These are phyloP conservation scores for Pygoscelis adeliae DNA, from an alignment of 2,113 vertebrate genomes.

Conservation along the genomic window DNA sequence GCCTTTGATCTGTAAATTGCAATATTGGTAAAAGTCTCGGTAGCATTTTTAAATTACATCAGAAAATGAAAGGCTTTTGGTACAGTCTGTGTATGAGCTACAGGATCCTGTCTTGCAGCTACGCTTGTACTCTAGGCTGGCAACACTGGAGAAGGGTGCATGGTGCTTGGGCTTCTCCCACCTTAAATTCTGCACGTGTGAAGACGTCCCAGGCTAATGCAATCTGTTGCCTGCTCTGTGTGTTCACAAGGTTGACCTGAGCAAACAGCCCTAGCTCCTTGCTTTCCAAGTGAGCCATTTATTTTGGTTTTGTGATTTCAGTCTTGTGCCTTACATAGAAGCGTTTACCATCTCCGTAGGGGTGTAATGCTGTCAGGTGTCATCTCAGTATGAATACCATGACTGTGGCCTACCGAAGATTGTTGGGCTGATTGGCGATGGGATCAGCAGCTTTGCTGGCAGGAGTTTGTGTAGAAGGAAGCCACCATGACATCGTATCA, in stretches of 20 bases:
- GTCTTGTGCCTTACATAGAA: background rate
- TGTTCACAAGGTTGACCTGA: background rate
- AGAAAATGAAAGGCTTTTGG: background rate
- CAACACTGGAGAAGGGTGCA: background rate
- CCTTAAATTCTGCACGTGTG: background rate
- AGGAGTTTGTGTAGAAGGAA: background rate
- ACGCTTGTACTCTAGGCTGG: background rate
- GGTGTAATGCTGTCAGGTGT: background rate
- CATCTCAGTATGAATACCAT: background rate
- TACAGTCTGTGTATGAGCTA: background rate
- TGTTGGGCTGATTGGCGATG: background rate
- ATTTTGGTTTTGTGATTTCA: background rate
- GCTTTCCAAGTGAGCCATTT: background rate
- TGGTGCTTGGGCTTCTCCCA: background rate
- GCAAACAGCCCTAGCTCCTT: background rate
- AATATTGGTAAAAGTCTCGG: background rate
- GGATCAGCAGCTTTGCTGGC: background rate
- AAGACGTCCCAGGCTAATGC: background rate
- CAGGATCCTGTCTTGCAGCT: background rate
- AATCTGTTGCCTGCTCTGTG: background rate
- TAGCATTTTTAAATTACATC: background rate
- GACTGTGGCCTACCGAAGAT: background rate
- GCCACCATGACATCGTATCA: rapidly evolving
- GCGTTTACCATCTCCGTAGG: background rate
- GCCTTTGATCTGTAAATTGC: background rate